Evolutionary conservation across 2,888 invertebrate genomes (phyloP).

Genomic region (Gastracanthus pulcherrimus): DNA sequence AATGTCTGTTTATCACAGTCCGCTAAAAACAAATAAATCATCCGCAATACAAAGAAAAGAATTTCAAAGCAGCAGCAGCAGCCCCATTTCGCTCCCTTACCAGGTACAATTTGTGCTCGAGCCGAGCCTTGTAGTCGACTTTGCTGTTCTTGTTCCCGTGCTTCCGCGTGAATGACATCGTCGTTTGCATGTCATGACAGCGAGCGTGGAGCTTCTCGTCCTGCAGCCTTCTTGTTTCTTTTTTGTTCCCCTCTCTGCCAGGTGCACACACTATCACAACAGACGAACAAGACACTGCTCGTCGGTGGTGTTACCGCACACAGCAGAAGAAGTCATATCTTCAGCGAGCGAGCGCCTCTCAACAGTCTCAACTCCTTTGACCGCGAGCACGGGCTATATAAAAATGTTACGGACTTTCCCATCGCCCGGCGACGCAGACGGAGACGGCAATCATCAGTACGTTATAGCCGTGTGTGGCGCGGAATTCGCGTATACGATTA

Average conservation of each 20-base stretch:
- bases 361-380: too few relatives aligned
- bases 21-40: not conserved
- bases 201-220: constrained; percentile 43
- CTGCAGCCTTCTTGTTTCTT: not conserved
- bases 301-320: too few relatives aligned
- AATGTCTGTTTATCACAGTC: too few relatives aligned
- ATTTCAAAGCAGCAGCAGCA: not conserved
- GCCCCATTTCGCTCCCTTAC: constrained; percentile 70
- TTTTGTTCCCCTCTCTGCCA: not conserved
- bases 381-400: not conserved
- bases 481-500: too few relatives aligned
- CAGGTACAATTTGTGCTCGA: constrained; percentile 82
- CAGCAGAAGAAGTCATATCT: too few relatives aligned
- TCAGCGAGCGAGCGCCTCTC: too few relatives aligned
- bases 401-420: not conserved
- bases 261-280: not conserved
- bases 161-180: constrained; percentile 73
- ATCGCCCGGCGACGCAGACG: not conserved
- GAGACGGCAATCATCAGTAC: too few relatives aligned
- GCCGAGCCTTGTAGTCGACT: constrained; percentile 80
- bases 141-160: constrained; percentile 71
- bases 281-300: too few relatives aligned
- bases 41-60: not conserved
- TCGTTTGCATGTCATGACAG: constrained; percentile 67
- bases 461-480: too few relatives aligned